Evolutionary conservation across 37 sponge, comb jelly and placozoan species (phyloP).

Genomic region (Diacarnus erythraeanus): DNA sequence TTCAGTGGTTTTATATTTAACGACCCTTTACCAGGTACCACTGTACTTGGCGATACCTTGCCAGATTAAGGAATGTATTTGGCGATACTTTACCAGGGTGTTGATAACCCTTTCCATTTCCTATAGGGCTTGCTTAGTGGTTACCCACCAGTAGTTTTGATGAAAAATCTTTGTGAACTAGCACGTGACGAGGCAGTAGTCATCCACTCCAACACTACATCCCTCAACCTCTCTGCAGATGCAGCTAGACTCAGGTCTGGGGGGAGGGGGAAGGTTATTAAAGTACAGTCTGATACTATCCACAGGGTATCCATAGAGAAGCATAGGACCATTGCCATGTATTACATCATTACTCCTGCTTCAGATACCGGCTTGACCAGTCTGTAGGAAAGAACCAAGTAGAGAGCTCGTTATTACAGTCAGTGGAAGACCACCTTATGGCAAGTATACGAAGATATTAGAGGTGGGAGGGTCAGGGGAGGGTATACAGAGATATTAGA

Average conservation of each 20-base stretch:
- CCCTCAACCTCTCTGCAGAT: conserved; percentile 38
- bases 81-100: too few relatives aligned
- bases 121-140: conserved; percentile 20
- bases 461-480: too few relatives aligned
- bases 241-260: conserved; percentile 27
- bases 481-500: too few relatives aligned
- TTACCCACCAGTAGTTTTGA: neutral
- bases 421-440: conserved; percentile 49
- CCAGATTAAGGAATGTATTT: too few relatives aligned
- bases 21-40: conserved; percentile 11
- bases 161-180: conserved; percentile 16
- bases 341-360: conserved; percentile 1
- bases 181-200: neutral
- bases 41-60: too few relatives aligned
- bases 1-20: neutral
- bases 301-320: too few relatives aligned
- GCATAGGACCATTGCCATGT: too few relatives aligned
- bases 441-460: conserved; percentile 7
- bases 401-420: conserved; percentile 16
- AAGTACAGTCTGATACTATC: too few relatives aligned
- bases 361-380: conserved; percentile 17
- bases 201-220: conserved; percentile 7
- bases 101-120: neutral
- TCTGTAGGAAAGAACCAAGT: neutral
- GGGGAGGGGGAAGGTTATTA: neutral